Conservation (phyloP, 1,140 invertebrate species). For the Drosophila santomea region DNA sequence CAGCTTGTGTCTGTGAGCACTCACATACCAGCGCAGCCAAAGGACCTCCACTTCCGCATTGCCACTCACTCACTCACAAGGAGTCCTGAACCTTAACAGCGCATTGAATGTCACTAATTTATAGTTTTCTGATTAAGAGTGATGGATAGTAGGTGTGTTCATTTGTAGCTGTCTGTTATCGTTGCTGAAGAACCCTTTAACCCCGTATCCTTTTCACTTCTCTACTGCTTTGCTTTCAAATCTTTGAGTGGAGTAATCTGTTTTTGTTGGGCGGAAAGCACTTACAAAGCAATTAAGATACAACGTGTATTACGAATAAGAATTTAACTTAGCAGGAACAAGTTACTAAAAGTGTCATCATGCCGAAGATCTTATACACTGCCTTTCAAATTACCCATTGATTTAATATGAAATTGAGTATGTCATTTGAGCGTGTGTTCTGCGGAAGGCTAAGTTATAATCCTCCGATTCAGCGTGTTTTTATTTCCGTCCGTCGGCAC, state of each 20-base stretch:
- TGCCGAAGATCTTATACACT: no score
- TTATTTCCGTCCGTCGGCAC: slow-evolving; percentile 13
- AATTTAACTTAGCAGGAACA: neutral
- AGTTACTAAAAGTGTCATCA: neutral
- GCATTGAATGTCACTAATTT: neutral
- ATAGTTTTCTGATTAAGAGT: slow-evolving; percentile 1
- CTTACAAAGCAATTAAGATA: neutral
- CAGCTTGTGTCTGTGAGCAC: neutral
- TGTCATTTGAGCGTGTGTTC: neutral
- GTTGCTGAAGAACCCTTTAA: neutral
- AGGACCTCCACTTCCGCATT: slow-evolving; percentile 45
- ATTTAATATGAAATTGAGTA: neutral
- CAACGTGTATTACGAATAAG: no score
- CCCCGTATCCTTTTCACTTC: neutral
- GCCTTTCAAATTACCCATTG: neutral
- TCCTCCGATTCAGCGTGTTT: neutral
- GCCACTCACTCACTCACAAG: slow-evolving; percentile 1
- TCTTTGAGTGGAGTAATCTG: neutral
- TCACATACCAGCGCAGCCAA: slow-evolving; percentile 1
- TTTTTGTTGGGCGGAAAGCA: slow-evolving; percentile 1
- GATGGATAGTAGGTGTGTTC: slow-evolving; percentile 19
- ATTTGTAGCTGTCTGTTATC: slow-evolving; percentile 12
- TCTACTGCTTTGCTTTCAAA: neutral
- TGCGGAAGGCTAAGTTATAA: neutral
- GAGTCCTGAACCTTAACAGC: slow-evolving; percentile 6